Evolutionary conservation across 2,888 invertebrate species (phyloP), one percentile per base, ranked within the genome.

Genomic region (Macropis europaea): DNA sequence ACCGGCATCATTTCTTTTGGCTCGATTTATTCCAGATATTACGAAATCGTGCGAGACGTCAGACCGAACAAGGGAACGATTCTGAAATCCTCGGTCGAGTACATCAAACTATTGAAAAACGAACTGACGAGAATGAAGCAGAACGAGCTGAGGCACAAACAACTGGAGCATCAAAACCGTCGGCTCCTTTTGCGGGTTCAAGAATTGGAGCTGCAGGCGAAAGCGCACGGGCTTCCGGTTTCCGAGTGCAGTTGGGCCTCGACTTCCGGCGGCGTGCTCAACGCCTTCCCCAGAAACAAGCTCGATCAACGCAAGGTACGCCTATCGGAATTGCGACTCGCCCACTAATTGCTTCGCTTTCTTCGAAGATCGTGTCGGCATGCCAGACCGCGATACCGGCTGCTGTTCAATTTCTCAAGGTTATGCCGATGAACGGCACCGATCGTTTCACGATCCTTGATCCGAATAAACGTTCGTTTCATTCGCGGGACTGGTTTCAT

Each of bases 71-170:
- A 97, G 89, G 99, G 99, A 11, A 98, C 98, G 1, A 99, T 99
- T 79, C 92, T 99, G n/a, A 98, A 98, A 90, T 98, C 98, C 36
- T 97, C 98, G 6, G 99, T 99, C 59, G 99, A 99, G 90, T 99
- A 98, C 89, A 98, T 99, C 84, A 95, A 96, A 89, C 94, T 96
- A 73, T 90, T 99, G 62, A 95, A 91, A 87, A 93, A 92, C 84
- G 93, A 94, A 89, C 92, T 95, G 63, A 94, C 94, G 60, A 92
- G 94, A 81, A 91, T 96, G 76, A 95, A 95, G 82, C 94, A 95
- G 82, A 93, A 94, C 81, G 97, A 97, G 86, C 93, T 93, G 69
- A 92, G 95, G 75, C 93, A 96, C 82, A 95, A 95, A 77, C 95
- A 96, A 89, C 93, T 96, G 62, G 97, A 97, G 87, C 90, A 94